Evolutionary conservation across 1,140 invertebrate species (phyloP).

Genomic region (Tenebrio molitor): DNA sequence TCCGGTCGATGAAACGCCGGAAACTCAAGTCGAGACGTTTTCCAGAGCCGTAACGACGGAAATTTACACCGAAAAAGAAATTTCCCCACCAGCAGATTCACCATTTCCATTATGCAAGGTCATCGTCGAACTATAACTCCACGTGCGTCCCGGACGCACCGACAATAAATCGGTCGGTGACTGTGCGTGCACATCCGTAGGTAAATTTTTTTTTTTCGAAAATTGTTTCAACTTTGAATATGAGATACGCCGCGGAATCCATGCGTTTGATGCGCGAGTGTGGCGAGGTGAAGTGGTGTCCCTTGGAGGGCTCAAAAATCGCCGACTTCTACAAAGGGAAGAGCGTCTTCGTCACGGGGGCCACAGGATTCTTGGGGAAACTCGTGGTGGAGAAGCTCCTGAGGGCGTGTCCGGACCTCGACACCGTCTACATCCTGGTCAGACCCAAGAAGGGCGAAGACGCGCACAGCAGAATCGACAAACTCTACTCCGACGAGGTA

Average conservation of each 20-base stretch:
- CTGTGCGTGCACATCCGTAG: too few relatives aligned
- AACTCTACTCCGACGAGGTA: slow-evolving; percentile 79
- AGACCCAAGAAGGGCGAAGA: slow-evolving; percentile 84
- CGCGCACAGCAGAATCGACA: slow-evolving; percentile 76
- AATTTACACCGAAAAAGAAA: too few relatives aligned
- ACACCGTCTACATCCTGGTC: slow-evolving; percentile 84
- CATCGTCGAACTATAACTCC: too few relatives aligned
- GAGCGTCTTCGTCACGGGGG: slow-evolving; percentile 61
- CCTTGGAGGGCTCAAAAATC: slow-evolving; percentile 53
- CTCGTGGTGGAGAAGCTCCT: slow-evolving; percentile 86
- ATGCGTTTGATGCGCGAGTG: slow-evolving; percentile 11
- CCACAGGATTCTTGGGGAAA: slow-evolving; percentile 66
- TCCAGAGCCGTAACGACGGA: too few relatives aligned
- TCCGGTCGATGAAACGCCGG: too few relatives aligned
- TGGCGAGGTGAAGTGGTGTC: slow-evolving; percentile 19
- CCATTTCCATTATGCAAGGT: too few relatives aligned
- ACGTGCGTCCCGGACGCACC: too few relatives aligned
- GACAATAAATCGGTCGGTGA: too few relatives aligned
- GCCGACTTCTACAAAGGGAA: slow-evolving; percentile 57
- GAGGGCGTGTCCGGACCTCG: slow-evolving; percentile 80
- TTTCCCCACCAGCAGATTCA: too few relatives aligned
- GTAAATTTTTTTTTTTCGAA: too few relatives aligned
- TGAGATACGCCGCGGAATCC: not conserved
- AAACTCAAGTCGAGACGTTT: too few relatives aligned
- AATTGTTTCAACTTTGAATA: not conserved